Base-by-base conservation (phyloP, 2,888 invertebrate genomes). In the Endotricha flammealis region DNA sequence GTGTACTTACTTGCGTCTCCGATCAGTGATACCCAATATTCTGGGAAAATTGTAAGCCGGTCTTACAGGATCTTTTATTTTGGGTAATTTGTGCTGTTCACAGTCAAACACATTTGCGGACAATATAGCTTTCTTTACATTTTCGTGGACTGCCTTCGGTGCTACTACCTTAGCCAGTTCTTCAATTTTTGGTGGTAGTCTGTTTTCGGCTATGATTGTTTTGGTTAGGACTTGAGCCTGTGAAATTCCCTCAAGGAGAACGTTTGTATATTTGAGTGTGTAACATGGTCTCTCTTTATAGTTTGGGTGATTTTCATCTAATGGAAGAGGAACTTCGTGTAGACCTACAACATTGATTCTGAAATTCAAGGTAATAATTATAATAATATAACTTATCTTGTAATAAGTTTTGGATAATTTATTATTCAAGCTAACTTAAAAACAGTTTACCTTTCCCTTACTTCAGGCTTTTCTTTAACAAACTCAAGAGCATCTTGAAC, bases 181-280 rank as follows among this genome's bases (percentile, higher is more conserved):
- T 57, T 90, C 82, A 36, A 92, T 77, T 45, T 75, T 81, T 5
- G 88, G 76, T 0, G 94, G 93, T 32, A 94, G 77, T 39, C 77
- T 88, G 25, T 90, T 75, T 46, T 90, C 76, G 39, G 91, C 71
- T 63, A 90, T 83, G 3, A 95, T 74, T 1, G 94, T 90, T 63
- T 96, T 96, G 2, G 94, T 94, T 4, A 97, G 75, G n/a, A 92
- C 78, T 76, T 93, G 91, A 0, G 95, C 95, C 80, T 97, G 96
- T 1, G 88, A 68, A 33, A 93, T 57, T 7, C 95, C 96, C 74
- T 91, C 90, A 12, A 94, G 58, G 2, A 94, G 74, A 5, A 93
- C 90, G 72, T 90, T 91, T 20, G 83, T 72, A 49, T 91, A 89
- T 36, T 77, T 82, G 40, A 90, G 89, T 1, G 88, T 79, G 41